A percentile compares a stretch with the other conserved stretches of the same genome.
Conservation (phyloP, 2,797 vertebrate species). For the Macrochelys suwanniensis region DNA sequence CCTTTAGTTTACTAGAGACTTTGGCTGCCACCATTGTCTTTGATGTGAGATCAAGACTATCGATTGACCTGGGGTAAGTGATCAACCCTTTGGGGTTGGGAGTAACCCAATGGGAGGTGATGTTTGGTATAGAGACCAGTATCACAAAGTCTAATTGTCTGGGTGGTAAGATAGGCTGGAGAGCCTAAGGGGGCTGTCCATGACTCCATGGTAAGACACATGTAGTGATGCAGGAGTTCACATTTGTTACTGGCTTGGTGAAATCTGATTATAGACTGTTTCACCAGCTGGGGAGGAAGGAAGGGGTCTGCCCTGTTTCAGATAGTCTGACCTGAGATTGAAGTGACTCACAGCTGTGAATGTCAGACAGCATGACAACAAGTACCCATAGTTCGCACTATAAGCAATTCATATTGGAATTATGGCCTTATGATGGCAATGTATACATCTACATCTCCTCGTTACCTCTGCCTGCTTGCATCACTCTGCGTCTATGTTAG, state of each 20-base stretch:
- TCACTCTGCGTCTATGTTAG: not conserved
- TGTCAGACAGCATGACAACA: not conserved
- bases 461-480: not conserved
- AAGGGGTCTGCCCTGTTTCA: too few species aligned
- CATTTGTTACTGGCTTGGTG: not conserved
- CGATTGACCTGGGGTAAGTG: not conserved
- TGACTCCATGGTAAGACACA: not conserved
- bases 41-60: not conserved
- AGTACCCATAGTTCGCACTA: not conserved
- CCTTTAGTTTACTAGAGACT: not conserved
- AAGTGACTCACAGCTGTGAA: not conserved
- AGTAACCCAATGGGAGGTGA: not conserved
- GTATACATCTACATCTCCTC: not conserved
- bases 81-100: not conserved
- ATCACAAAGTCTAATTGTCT: not conserved
- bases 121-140: not conserved
- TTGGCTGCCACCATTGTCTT: not conserved
- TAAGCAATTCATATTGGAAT: too few species aligned
- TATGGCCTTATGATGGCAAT: not conserved
- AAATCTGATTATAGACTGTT: not conserved
- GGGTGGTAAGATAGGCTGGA: not conserved
- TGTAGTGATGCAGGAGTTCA: not conserved
- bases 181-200: not conserved
- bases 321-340: not conserved
- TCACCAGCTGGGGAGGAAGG: not conserved